phyloP scores from a whole-genome alignment of 2,797 vertebrate genomes.

The Mallotus villosus region DNA sequence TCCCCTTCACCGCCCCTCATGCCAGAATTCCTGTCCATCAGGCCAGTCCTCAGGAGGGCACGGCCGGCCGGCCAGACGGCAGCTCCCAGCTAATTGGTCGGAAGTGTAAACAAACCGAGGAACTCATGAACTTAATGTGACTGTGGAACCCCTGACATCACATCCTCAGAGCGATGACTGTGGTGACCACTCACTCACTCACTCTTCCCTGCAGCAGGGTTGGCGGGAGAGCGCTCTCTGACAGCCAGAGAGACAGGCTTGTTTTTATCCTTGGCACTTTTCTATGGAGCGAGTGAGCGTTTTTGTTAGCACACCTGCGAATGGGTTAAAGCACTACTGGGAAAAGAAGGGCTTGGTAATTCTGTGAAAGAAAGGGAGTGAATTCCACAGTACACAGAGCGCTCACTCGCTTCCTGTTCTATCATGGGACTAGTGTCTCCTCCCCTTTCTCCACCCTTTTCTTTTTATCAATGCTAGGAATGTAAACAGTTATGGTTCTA shows the following conservation, averaged over 20 bases:
- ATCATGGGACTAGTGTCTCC: constrained; percentile 50
- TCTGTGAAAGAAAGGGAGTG: constrained; percentile 40
- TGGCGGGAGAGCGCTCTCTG: too few species aligned
- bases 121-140: constrained; percentile 15
- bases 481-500: background rate
- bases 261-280: background rate
- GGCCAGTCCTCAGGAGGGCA: constrained; percentile 50
- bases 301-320: background rate
- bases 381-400: constrained; percentile 53
- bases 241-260: background rate
- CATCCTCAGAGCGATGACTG: constrained; percentile 12
- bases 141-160: constrained; percentile 36
- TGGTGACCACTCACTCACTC: background rate
- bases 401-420: constrained; percentile 43
- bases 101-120: constrained; percentile 46
- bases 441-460: constrained; percentile 15
- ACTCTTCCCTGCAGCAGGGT: too few species aligned
- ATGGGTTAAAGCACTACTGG: background rate
- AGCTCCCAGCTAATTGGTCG: constrained; percentile 52
- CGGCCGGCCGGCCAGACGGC: constrained; percentile 47
- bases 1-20: constrained; percentile 25
- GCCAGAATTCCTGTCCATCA: constrained; percentile 62
- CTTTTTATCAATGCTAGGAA: background rate
- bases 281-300: background rate
- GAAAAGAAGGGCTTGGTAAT: constrained; percentile 16